phyloP scores from a whole-genome alignment of 2,113 vertebrate species.

The Tupaia chinensis region DNA sequence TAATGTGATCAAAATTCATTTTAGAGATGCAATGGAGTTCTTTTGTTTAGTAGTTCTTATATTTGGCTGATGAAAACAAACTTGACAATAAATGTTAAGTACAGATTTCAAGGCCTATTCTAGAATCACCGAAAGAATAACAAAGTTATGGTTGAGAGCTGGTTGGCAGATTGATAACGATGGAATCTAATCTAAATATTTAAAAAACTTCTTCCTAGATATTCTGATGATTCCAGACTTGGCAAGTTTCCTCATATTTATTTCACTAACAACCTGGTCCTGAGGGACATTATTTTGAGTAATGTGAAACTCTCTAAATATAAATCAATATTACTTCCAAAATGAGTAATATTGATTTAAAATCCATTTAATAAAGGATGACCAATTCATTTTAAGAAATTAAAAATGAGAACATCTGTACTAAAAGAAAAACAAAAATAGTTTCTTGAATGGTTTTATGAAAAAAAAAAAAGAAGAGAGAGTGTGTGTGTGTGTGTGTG shows the following conservation, averaged over 20 bases:
- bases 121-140: background rate
- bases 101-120: background rate
- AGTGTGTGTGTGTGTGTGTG: too few relatives aligned
- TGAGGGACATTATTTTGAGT: slow-evolving; percentile 16
- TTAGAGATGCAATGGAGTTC: background rate
- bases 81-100: background rate
- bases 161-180: background rate
- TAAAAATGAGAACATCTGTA: slow-evolving; percentile 31
- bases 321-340: slow-evolving; percentile 73
- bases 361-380: slow-evolving; percentile 38
- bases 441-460: slow-evolving; percentile 40
- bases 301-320: slow-evolving; percentile 69
- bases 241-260: background rate
- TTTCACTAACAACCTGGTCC: slow-evolving; percentile 63
- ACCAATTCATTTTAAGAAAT: slow-evolving; percentile 58
- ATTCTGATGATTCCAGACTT: background rate
- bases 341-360: slow-evolving; percentile 68
- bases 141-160: accelerated
- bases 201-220: background rate
- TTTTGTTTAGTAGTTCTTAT: background rate
- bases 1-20: background rate
- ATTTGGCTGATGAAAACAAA: background rate
- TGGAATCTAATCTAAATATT: background rate
- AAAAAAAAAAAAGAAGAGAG: background rate
- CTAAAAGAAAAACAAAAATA: background rate